Percentiles rank a stretch among this genome's conserved stretches.
Evolutionary conservation across 2,888 invertebrate genomes (phyloP).

Genomic region (Ennomos fuscantarius): DNA sequence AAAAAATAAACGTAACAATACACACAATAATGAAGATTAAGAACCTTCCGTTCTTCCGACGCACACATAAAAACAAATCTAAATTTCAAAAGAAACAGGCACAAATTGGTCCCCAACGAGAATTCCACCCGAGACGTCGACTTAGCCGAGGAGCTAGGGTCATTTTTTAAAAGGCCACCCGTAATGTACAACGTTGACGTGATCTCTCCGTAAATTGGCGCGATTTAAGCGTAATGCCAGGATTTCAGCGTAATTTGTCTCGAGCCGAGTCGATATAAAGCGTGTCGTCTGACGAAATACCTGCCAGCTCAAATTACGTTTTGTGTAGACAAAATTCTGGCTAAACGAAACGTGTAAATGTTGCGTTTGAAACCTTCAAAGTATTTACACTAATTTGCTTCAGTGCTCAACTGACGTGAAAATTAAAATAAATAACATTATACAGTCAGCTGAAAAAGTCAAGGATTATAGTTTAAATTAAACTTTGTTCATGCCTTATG

Average conservation of each 20-base stretch:
- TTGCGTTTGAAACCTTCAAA: slow-evolving; percentile 28
- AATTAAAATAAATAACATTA: not conserved
- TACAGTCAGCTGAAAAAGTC: no score
- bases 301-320: slow-evolving; percentile 52
- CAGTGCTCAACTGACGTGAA: slow-evolving; percentile 8
- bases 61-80: slow-evolving; percentile 7
- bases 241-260: slow-evolving; percentile 49
- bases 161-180: slow-evolving; percentile 53
- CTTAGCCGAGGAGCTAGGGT: slow-evolving; percentile 40
- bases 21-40: slow-evolving; percentile 1
- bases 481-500: no score
- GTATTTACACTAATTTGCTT: slow-evolving; percentile 19
- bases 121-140: slow-evolving; percentile 29
- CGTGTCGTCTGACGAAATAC: slow-evolving; percentile 54
- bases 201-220: slow-evolving; percentile 61
- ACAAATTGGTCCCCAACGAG: slow-evolving; percentile 20
- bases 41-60: not conserved
- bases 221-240: slow-evolving; percentile 53
- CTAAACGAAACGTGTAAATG: slow-evolving; percentile 37
- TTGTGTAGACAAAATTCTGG: slow-evolving; percentile 42
- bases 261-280: slow-evolving; percentile 50
- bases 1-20: no score
- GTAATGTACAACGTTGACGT: slow-evolving; percentile 56
- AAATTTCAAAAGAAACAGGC: slow-evolving; percentile 12
- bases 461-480: no score